phyloP scores from a whole-genome alignment of 2,113 vertebrate genomes.

The Spea bombifrons region DNA sequence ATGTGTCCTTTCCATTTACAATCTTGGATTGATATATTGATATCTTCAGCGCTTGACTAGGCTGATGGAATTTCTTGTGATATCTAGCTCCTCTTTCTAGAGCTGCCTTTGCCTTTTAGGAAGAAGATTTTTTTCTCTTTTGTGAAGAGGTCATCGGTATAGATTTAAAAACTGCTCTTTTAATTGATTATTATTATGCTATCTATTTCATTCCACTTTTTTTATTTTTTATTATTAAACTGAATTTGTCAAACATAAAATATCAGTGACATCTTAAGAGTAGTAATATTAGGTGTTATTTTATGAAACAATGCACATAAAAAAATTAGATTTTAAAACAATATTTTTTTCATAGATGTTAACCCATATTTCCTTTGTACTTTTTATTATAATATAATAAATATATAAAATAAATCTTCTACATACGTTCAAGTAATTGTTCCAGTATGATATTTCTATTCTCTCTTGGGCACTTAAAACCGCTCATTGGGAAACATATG shows the following conservation, averaged over 20 bases:
- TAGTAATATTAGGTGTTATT: no score
- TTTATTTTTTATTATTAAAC: neutral
- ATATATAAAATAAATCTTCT: neutral
- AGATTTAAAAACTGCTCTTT: neutral
- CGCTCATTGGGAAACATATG: slow-evolving; percentile 21
- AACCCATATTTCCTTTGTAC: neutral
- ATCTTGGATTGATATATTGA: neutral
- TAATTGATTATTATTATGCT: neutral
- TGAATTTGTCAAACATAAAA: no score
- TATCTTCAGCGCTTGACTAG: neutral
- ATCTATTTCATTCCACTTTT: neutral
- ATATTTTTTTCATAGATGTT: no score
- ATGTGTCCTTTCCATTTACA: neutral
- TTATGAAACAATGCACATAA: no score
- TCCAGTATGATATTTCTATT: slow-evolving; percentile 2
- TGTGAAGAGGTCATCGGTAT: neutral
- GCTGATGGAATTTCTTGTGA: neutral
- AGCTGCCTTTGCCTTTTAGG: neutral
- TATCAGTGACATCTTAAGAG: no score
- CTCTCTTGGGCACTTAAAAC: slow-evolving; percentile 25
- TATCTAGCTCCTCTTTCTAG: neutral
- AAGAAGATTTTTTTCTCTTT: neutral
- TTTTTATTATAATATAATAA: neutral
- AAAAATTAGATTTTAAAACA: no score
- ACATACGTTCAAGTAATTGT: neutral